Conservation (phyloP, 2,797 vertebrate genomes). For the Crypturellus tataupa region DNA sequence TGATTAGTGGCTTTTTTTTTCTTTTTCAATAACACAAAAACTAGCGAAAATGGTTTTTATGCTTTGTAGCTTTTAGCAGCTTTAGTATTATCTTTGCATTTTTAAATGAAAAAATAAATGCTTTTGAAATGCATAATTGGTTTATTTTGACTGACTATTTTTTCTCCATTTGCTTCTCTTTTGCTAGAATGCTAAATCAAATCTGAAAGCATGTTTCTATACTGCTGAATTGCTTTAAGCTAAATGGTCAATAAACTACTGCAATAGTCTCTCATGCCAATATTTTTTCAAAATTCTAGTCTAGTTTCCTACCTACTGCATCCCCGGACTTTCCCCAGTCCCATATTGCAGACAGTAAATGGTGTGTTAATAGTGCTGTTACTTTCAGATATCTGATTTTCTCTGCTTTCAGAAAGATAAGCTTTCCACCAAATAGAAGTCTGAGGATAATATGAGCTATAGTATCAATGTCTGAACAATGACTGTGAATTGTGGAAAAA, state of each 20-base stretch:
- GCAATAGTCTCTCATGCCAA: background rate
- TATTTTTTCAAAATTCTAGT: background rate
- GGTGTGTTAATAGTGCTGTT: background rate
- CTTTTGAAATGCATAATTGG: background rate
- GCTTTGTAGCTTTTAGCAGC: background rate
- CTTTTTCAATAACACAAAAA: background rate
- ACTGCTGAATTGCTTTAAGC: conserved; percentile 2
- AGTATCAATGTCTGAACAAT: background rate
- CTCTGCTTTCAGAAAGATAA: background rate
- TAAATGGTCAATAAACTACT: background rate
- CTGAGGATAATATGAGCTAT: background rate
- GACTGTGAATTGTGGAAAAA: background rate
- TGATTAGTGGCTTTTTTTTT: background rate
- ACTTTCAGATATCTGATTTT: conserved; percentile 16
- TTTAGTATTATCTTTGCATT: background rate
- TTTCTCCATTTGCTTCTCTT: background rate
- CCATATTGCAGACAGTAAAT: background rate
- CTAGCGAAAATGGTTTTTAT: background rate
- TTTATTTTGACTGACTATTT: background rate
- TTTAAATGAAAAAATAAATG: background rate
- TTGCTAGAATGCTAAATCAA: background rate
- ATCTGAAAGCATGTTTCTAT: background rate
- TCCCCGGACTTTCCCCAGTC: background rate
- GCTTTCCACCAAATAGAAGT: background rate
- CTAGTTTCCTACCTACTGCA: background rate